phyloP scores from a whole-genome alignment of 2,888 invertebrate species.

The Drosophila pseudotalamancana region DNA sequence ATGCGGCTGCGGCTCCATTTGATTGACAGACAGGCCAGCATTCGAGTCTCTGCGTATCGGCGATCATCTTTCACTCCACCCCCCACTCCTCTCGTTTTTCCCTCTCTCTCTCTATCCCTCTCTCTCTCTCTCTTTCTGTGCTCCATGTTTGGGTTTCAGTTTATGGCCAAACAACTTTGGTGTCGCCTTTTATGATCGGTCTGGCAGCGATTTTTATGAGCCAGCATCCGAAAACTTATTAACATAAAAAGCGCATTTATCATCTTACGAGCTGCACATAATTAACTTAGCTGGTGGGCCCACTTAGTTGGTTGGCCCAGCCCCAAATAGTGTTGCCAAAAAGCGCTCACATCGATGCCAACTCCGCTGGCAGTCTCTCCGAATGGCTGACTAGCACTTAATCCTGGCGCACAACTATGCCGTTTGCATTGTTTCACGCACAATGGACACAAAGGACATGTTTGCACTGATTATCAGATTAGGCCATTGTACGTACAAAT shows the following conservation, averaged over 20 bases:
- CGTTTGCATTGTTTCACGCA: slow-evolving; percentile 82
- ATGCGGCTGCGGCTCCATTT: slow-evolving; percentile 53
- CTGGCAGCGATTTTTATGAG: slow-evolving; percentile 55
- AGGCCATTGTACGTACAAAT: slow-evolving; percentile 84
- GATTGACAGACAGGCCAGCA: slow-evolving; percentile 69
- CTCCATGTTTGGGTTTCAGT: slow-evolving; percentile 22
- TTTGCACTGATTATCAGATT: slow-evolving; percentile 85
- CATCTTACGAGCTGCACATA: slow-evolving; percentile 69
- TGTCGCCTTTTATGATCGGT: slow-evolving; percentile 65
- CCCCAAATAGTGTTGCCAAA: slow-evolving; percentile 26
- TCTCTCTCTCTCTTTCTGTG: slow-evolving; percentile 53
- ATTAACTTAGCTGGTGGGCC: slow-evolving; percentile 61
- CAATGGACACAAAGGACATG: slow-evolving; percentile 84
- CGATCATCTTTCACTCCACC: neutral
- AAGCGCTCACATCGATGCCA: slow-evolving; percentile 48
- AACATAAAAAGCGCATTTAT: slow-evolving; percentile 74
- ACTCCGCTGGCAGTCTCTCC: slow-evolving; percentile 18
- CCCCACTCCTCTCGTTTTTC: neutral
- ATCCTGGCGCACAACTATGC: slow-evolving; percentile 83
- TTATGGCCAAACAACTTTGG: slow-evolving; percentile 59
- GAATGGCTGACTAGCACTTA: slow-evolving; percentile 74
- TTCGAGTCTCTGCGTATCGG: slow-evolving; percentile 4
- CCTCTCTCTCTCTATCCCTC: too few species aligned
- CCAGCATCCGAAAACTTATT: slow-evolving; percentile 53
- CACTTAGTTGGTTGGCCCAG: slow-evolving; percentile 33